Evolutionary conservation across 2,797 vertebrate species (phyloP), one percentile per base, ranked within the genome.

Genomic region (Syngnathus acus): DNA sequence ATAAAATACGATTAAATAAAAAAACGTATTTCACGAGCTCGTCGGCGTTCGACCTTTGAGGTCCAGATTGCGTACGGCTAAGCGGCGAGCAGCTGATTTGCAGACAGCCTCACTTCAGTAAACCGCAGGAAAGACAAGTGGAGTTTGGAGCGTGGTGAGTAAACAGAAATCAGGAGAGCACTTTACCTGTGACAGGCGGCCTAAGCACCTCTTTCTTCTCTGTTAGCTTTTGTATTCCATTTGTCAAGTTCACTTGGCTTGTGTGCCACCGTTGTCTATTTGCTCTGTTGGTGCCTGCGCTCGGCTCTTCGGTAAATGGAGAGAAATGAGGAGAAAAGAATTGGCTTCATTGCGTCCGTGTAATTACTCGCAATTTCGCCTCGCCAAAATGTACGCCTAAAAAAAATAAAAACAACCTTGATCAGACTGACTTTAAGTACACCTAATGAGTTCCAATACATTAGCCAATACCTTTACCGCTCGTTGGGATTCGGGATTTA

Each of bases 131-230:
- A 91, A 45, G 90, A 89, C 89, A 90, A 89, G 88, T 84, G 87
- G 85, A 85, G 87, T 90, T 86, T 85, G 70, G 82, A 88, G 78
- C 82, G 53, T 67, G 83, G 89, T 87, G 87, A 88, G 88, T 88
- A 90, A 91, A 90, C 87, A 85, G 85, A 87, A 90, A 89, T 89
- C 87, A 90, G 87, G 81, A 73, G 83, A 89, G 83, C 89, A 89
- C 87, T 91, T 91, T 89, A 87, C 78, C 86, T 72, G 78, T 89
- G 88, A 92, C 90, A 90, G 90, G 89, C 78, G 87, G 87, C 83
- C 89, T 90, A 89, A 92, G 89, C 89, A 90, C 88, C 91, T 91
- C 90, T 91, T 91, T 92, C 90, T 91, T 91, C 89, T 89, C 88
- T 82, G 88, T 92, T 92, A 91, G 90, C 82, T 83, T 87, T 89